Evolutionary conservation across 2,113 vertebrate genomes (phyloP), one percentile per base, ranked within the genome.

Genomic region (Axis porcinus): DNA sequence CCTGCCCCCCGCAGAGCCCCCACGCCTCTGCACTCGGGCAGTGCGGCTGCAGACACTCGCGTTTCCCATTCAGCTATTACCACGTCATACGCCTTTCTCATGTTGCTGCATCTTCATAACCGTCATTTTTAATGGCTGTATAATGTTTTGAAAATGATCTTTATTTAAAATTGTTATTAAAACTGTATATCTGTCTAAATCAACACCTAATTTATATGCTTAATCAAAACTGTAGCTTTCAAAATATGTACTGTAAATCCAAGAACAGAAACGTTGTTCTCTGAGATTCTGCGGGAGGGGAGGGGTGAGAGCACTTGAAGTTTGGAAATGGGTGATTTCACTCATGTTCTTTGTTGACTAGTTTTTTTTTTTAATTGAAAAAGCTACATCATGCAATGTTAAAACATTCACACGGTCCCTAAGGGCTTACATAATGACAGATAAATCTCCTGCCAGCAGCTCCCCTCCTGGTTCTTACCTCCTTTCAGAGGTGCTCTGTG

Each of bases 131-230:
- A 74, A 54, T 82, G 92, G 15, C 81, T 55, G 1, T 47, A 6
- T 86, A 33, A 79, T 36, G 94, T 84, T 95, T 89, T 96, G 33
- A 91, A 78, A 97, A 84, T 15, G 60, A 86, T 81, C 52, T 85
- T 97, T 95, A 33, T 45, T 96, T 74, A 96, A 87, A 93, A 33
- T 64, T 74, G 64, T 89, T 96, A 86, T 90, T 87, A 92, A 87
- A 93, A 84, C 84, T 94, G 74, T 70, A 0, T 96, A 79, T 94
- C 36, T 84, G 57, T 92, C 67, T 94, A 62, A 94, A 21, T 76
- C 79, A 94, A 52, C 84, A 43, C 47, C 79, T 94, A 79, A 89
- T 95, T 90, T 62, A 76, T 47, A 1, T 43, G 45, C 58, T 74
- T 84, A 40, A 81, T 94, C 87, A 94, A 64, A 64, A 64, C 28